Base-by-base conservation (phyloP, 2,113 vertebrate genomes). In the Cacatua alba region DNA sequence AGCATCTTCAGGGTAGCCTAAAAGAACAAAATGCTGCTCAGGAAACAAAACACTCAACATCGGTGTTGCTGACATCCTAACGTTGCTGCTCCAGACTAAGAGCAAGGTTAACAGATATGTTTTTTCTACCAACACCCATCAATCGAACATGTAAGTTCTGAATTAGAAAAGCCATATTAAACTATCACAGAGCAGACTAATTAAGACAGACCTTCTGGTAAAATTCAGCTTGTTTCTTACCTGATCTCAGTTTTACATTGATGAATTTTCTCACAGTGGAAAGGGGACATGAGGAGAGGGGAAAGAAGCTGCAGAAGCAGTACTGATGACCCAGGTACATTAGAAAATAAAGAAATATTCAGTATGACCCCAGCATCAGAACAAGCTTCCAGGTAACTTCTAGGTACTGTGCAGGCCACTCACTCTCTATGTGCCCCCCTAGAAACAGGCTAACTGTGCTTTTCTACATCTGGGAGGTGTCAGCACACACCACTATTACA, bases 1-100 rank as follows among this genome's bases (percentile, higher is more conserved):
- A 99, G 98, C 98, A 98, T 99, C 98, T 97, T 98, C 90, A 99
- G 95, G 10, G 99, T 99, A 95, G 98, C 98, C 99, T 99, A 88
- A 46, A 94, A 96, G 70, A 94, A 95, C 84, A 96, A 89, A 80
- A 94, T 21, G 79, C 49, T 79, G 41, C 76, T 96, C 25, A 89
- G 59, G 93, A 91, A 95, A 91, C 78, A 63, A 80, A 76, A 63
- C 17, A 63, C 43, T 28, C 31, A 17, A 63, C 1, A 4, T 26
- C 55, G 52, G 29, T 37, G 12, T 20, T 28, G 41, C 9, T 67
- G 46, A 68, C 43, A 85, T 35, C 51, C 33, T 51, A 64, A 44
- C 1, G 0, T 29, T 7, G 3, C 2, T 9, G 31, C 29, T 86
- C 49, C n/a, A 87, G 9, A 39, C 55, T n/a, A 87, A 64, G 17